Conservation (phyloP, 1,140 invertebrate genomes). For the Drosophila leontia region DNA sequence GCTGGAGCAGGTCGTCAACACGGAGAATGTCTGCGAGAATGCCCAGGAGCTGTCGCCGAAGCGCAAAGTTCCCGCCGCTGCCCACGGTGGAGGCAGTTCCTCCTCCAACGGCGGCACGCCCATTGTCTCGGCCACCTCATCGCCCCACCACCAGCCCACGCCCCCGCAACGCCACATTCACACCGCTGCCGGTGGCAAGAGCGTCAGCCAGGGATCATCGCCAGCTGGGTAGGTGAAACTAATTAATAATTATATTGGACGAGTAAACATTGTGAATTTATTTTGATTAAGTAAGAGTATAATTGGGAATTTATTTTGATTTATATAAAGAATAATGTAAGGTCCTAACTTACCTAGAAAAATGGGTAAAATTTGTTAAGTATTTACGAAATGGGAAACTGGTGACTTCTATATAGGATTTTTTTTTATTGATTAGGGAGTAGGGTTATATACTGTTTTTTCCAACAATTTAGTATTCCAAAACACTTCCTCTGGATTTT, state of each 20-base stretch:
- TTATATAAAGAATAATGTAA: background rate
- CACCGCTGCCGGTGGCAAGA: conserved; percentile 44
- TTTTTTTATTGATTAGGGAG: background rate
- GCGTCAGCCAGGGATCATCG: conserved; percentile 79
- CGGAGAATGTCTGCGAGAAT: conserved; percentile 68
- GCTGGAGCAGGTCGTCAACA: conserved; percentile 77
- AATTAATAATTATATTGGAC: background rate
- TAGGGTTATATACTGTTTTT: background rate
- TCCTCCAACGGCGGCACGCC: conserved; percentile 70
- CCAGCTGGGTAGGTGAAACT: conserved; percentile 71
- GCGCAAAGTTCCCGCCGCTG: conserved; percentile 52
- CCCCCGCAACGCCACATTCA: conserved; percentile 73
- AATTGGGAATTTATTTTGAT: background rate
- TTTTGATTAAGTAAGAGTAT: background rate
- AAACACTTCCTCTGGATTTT: conserved; percentile 1
- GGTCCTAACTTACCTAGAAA: background rate
- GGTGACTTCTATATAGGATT: too few species aligned
- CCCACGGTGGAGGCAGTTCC: conserved; percentile 49
- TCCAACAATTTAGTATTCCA: background rate
- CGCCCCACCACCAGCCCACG: conserved; percentile 78
- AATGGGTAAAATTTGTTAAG: background rate
- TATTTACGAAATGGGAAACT: too few species aligned
- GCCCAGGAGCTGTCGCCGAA: conserved; percentile 70
- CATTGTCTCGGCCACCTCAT: conserved; percentile 71
- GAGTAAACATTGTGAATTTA: background rate